phyloP scores from a whole-genome alignment of 1,140 invertebrate genomes.

The Ceratosolen solmsi region DNA sequence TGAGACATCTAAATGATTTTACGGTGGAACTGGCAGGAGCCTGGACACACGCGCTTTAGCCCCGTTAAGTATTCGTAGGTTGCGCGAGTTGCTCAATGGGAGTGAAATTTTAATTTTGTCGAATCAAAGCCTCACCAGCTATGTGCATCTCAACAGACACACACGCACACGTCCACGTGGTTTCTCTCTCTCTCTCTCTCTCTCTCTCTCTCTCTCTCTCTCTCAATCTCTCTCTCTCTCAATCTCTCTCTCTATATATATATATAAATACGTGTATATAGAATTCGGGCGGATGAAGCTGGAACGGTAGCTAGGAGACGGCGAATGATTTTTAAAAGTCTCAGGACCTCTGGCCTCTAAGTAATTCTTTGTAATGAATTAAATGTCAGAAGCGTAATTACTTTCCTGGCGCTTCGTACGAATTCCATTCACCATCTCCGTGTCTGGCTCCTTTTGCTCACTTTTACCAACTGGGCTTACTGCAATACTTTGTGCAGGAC shows the following conservation, averaged over 20 bases:
- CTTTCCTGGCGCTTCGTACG: slow-evolving; percentile 9
- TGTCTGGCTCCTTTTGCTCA: neutral
- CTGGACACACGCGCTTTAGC: neutral
- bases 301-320: neutral
- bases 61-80: slow-evolving; percentile 10
- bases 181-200: too few species aligned
- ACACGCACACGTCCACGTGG: too few species aligned
- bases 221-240: neutral
- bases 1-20: slow-evolving; percentile 55
- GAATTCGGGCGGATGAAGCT: neutral
- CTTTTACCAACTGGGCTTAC: too few species aligned
- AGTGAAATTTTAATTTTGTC: slow-evolving; percentile 47
- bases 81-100: neutral
- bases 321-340: neutral
- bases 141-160: too few species aligned
- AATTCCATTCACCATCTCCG: neutral
- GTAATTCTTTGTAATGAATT: slow-evolving; percentile 33
- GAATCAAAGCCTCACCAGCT: slow-evolving; percentile 29
- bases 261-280: neutral
- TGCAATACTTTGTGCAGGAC: neutral
- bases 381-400: slow-evolving; percentile 47
- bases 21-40: slow-evolving; percentile 44
- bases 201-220: neutral
- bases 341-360: slow-evolving; percentile 3
- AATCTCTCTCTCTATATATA: too few species aligned